These are phyloP conservation scores for Loripinus fragilis DNA, from an alignment of 2,888 invertebrate genomes.

Conservation along the genomic window DNA sequence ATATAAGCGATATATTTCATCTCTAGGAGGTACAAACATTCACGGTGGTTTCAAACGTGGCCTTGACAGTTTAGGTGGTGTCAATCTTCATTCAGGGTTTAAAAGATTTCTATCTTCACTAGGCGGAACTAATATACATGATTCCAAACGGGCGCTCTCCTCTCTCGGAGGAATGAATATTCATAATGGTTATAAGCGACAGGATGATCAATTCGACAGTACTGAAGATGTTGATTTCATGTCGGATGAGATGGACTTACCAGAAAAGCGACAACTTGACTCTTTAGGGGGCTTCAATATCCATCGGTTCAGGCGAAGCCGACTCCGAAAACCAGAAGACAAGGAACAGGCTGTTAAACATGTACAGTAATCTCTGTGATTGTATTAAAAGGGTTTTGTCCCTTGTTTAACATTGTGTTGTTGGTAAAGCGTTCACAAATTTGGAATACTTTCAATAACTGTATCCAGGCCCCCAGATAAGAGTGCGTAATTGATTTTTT, in stretches of 20 bases:
- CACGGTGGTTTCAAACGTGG: constrained; percentile 46
- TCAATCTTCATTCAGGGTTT: constrained; percentile 42
- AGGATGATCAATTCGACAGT: background rate
- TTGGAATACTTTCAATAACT: too few relatives aligned
- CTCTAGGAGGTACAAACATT: constrained; percentile 43
- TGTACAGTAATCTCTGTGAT: background rate
- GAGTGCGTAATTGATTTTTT: too few relatives aligned
- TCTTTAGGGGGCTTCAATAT: constrained; percentile 37
- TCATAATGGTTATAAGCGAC: constrained; percentile 24
- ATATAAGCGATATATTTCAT: constrained; percentile 43
- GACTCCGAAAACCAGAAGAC: background rate
- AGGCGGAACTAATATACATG: constrained; percentile 47
- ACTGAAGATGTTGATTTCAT: background rate
- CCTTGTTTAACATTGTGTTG: too few relatives aligned
- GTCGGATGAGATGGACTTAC: background rate
- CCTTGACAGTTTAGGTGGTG: constrained; percentile 36
- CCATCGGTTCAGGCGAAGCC: constrained; percentile 44
- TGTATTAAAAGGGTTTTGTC: too few relatives aligned
- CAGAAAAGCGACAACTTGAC: constrained; percentile 37
- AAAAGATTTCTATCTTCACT: constrained; percentile 45
- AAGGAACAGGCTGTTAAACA: background rate
- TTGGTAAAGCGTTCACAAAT: too few relatives aligned
- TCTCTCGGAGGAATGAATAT: constrained; percentile 44
- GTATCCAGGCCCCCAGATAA: too few relatives aligned
- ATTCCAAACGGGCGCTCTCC: constrained; percentile 39